Evolutionary conservation across 1,140 invertebrate species (phyloP), one percentile per base, ranked within the genome.

Genomic region (Euura saliciscinereae): DNA sequence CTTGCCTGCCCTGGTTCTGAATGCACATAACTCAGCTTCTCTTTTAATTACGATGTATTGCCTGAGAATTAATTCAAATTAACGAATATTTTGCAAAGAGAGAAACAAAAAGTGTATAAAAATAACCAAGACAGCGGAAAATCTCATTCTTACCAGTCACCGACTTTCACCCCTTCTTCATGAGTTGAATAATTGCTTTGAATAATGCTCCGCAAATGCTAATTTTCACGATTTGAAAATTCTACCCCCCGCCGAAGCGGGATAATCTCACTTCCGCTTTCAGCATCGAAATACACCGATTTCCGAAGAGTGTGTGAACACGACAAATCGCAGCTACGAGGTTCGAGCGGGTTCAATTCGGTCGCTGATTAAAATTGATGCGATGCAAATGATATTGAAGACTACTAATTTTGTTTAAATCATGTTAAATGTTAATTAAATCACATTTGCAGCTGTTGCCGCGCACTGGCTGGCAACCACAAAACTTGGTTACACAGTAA

Each of bases 401-500:
- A 5, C 51, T 59, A n/a, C 51, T 59, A n/a, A 6, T 59, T 11
- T 59, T 59, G 13, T 59, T 59, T 59, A 59, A 59, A 59, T 59
- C 13, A 59, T 59, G 8, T 59, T 59, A 59, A 59, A 59, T 59
- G 8, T 79, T 80, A 80, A 80, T 80, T 80, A 79, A 80, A 77
- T 75, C 76, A 65, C 75, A 73, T 80, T 79, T 69, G 72, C 78
- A 79, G 75, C 75, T 79, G 78, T 73, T 76, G 42, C 73, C 43
- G 28, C 28, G 28, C 28, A 65, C 45, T 64, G 51, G 13, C 51
- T 59, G 68, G 70, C 65, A 73, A 71, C 71, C 74, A 70, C 73
- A 72, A 77, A 78, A 78, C 78, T 79, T 73, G 75, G 74, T 75
- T 73, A 78, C 72, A 69, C 75, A 77, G 78, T 78, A 78, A 78